Conservation (phyloP, 2,797 vertebrate species). For the Falco columbarius region DNA sequence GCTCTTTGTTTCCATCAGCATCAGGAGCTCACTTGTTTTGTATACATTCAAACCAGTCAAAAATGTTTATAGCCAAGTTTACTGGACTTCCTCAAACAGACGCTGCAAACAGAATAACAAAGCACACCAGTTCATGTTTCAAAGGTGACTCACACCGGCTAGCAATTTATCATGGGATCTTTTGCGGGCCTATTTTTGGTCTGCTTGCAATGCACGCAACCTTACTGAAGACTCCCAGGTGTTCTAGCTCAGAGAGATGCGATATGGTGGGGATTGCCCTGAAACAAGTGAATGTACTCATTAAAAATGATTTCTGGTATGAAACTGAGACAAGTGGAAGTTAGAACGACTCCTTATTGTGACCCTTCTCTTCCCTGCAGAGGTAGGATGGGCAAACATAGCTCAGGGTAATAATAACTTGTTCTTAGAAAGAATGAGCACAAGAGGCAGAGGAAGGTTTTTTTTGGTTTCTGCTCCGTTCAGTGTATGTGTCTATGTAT, state of each 20-base stretch:
- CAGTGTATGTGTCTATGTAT: not conserved
- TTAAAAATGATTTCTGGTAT: conserved; percentile 73
- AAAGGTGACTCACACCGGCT: conserved; percentile 64
- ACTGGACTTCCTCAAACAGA: conserved; percentile 57
- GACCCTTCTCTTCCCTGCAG: conserved; percentile 56
- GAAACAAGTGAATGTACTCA: conserved; percentile 62
- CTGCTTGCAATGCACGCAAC: not conserved
- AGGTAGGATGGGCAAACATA: not conserved
- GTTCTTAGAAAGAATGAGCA: conserved; percentile 27
- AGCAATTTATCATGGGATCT: conserved; percentile 68
- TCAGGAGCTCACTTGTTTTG: conserved; percentile 23
- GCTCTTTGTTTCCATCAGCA: not conserved
- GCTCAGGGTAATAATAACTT: conserved; percentile 39
- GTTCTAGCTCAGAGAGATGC: conserved; percentile 31
- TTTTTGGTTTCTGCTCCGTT: not conserved
- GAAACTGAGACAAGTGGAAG: conserved; percentile 26
- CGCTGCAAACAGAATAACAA: conserved; percentile 51
- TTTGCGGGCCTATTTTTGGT: conserved; percentile 65
- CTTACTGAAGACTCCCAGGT: conserved; percentile 70
- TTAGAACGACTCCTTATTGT: conserved; percentile 43
- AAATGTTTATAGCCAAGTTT: conserved; percentile 54
- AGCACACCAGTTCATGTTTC: conserved; percentile 49
- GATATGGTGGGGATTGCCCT: conserved; percentile 45
- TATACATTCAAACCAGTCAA: conserved; percentile 23
- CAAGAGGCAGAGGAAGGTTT: not conserved